Conservation (phyloP, 2,113 vertebrate genomes). For the Heterocephalus glaber region DNA sequence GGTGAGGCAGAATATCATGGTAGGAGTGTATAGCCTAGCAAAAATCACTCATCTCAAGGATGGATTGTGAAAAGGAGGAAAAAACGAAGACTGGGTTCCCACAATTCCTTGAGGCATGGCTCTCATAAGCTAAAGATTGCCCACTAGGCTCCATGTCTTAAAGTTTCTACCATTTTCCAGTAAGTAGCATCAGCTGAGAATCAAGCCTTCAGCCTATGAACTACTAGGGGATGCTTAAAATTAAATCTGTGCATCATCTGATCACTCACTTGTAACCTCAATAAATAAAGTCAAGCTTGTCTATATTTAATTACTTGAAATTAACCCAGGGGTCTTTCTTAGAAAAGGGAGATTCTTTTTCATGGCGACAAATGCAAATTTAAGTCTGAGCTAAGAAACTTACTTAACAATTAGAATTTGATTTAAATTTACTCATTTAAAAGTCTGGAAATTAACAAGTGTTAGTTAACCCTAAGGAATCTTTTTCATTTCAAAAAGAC, state of each 20-base stretch:
- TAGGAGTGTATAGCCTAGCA: background rate
- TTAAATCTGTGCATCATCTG: background rate
- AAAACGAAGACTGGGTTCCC: background rate
- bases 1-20: background rate
- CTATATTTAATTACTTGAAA: constrained; percentile 29
- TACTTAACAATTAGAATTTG: constrained; percentile 81
- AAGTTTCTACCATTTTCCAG: background rate
- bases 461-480: constrained; percentile 76
- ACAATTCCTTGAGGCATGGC: background rate
- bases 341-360: background rate
- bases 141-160: background rate
- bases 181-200: background rate
- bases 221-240: background rate
- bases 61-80: background rate
- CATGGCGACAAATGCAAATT: constrained; percentile 58
- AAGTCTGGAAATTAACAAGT: constrained; percentile 82
- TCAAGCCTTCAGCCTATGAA: background rate
- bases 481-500: constrained; percentile 76
- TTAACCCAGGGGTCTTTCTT: constrained; percentile 18
- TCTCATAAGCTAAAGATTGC: background rate
- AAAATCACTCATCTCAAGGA: background rate
- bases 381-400: constrained; percentile 77
- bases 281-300: constrained; percentile 78
- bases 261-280: constrained; percentile 27
- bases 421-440: constrained; percentile 68